Base-by-base conservation (phyloP, 2,888 invertebrate species). In the Melinaea menophilus region DNA sequence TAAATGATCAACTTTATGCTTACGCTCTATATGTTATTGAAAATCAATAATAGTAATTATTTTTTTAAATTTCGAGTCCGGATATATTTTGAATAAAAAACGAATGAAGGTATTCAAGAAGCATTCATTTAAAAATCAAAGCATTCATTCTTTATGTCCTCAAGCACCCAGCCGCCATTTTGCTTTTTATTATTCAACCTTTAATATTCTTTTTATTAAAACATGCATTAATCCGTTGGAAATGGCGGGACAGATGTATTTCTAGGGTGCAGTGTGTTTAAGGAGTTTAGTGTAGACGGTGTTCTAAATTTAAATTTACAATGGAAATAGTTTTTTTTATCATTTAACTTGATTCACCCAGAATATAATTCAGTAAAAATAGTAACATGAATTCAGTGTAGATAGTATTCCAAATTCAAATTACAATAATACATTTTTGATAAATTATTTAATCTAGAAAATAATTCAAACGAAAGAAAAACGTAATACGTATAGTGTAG, bases 161-260 rank as follows among this genome's bases (percentile, higher is more conserved):
- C 60, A 63, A 68, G 84, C 88, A 88, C 88, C 88, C 85, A 84
- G 66, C 81, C 76, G 86, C 88, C 88, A 89, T 88, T 75, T 88
- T 87, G 80, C 63, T 73, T 75, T 75, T 79, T 74, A 77, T 81
- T 79, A 79, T 82, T 77, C 81, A 82, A 82, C 82, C 72, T 84
- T 82, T 78, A 80, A 82, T 84, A 80, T 79, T 79, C 80, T 82
- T 84, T 82, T 80, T 82, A 80, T 80, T 75, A 82, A 82, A 81
- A 80, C 35, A 80, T 73, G 73, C 77, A 74, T 75, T 85, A 86
- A 82, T 80, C 76, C 77, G 72, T 78, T 77, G 76, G 77, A 77
- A 75, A 79, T 80, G 73, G 74, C 71, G 69, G 57, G 77, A 78
- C 86, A 86, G 86, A 86, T 85, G 85, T 75, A 71, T 68, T 79